phyloP scores from a whole-genome alignment of 2,797 vertebrate genomes.

The Scolopax bukidnonensis region DNA sequence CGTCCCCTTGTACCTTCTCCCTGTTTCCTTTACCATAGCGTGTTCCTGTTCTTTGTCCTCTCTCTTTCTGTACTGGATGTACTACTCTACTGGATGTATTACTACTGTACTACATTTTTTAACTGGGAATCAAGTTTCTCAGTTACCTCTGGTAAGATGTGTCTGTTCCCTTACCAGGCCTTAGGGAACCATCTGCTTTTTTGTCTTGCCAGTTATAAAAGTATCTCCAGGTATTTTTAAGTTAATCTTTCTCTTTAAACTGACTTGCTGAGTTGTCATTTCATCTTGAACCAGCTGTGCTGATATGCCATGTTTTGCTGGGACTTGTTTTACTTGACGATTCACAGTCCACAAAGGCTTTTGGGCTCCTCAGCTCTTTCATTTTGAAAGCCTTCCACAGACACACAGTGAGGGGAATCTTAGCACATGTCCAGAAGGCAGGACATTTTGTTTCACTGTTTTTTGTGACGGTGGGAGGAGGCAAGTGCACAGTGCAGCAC shows the following conservation, averaged over 20 bases:
- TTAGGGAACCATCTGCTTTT: neutral
- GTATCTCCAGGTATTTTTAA: neutral
- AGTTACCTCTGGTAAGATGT: neutral
- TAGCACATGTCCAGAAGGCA: neutral
- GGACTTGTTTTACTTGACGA: neutral
- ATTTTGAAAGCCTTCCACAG: neutral
- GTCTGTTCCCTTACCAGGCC: neutral
- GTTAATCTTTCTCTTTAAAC: neutral
- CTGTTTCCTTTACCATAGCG: neutral
- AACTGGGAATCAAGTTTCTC: neutral
- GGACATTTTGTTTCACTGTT: constrained; percentile 3
- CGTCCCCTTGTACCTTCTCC: neutral
- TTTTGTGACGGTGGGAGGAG: neutral
- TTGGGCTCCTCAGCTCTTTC: neutral
- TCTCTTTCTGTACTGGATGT: neutral
- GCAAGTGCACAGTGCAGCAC: neutral
- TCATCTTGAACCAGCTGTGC: neutral
- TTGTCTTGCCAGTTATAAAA: neutral
- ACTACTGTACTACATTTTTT: neutral
- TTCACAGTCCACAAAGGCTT: neutral
- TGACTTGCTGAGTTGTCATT: neutral
- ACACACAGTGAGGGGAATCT: neutral
- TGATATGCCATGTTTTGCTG: neutral
- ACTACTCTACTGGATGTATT: neutral
- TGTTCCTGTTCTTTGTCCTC: neutral